Evolutionary conservation across 2,797 vertebrate species (phyloP), one percentile per base, ranked within the genome.

Genomic region (Prunella strophiata): DNA sequence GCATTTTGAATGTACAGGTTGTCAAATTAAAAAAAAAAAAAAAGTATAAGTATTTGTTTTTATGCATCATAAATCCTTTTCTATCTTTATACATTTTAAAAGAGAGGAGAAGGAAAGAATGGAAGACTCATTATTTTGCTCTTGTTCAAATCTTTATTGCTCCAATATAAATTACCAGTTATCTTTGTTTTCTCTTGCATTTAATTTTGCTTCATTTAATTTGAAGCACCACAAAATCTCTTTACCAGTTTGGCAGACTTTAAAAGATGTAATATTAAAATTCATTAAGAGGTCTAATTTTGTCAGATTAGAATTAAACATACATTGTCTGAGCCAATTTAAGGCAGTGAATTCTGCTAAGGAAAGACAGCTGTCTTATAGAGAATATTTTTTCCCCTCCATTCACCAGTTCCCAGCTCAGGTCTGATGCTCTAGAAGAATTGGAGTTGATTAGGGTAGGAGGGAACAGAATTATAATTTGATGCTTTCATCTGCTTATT

Each of bases 401-500:
- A 43, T 51, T 87, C 42, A 62, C 13, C 34, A 50, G 9, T 43
- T 84, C 48, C 26, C 45, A 45, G 20, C 10, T 81, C 42, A 67
- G 7, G 2, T 54, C 5, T 63, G 23, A 67, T 71, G 22, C 21
- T 14, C 16, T 72, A 25, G 32, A 18, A 59, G 16, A 40, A 47
- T 34, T 77, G 16, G 42, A 87, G 16, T 32, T 30, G 18, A 45
- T 63, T 59, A 52, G 21, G 18, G 36, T 79, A 76, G 16, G 19
- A 54, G 26, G 23, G 30, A 96, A 94, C 43, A 94, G 84, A 94
- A 66, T 78, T 78, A 83, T n/a, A 48, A 27, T 84, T 92, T 18
- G 21, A 89, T 88, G 38, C n/a, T 92, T 95, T 96, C 87, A 47
- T 71, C 79, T 89, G 16, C 70, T 96, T 96, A 91, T 95, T 94